A percentile compares a stretch with the other conserved stretches of the same genome.
Evolutionary conservation across 2,888 invertebrate genomes (phyloP).

Genomic region (Elegia similella): DNA sequence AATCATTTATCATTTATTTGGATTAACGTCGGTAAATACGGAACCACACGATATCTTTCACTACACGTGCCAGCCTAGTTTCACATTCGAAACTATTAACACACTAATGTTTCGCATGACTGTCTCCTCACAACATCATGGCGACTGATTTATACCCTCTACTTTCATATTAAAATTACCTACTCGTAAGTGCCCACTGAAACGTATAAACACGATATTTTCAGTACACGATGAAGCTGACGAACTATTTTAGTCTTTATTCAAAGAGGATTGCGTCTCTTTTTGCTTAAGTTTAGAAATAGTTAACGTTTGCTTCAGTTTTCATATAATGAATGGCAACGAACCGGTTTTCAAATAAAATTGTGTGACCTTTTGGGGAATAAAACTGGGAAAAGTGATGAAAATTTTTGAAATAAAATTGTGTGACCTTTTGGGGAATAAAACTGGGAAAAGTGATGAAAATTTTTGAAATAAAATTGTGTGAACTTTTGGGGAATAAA

Average conservation of each 20-base stretch:
- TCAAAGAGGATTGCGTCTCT: background rate
- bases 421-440: background rate
- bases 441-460: too few species aligned
- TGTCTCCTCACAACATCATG: constrained; percentile 16
- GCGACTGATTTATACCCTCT: constrained; percentile 18
- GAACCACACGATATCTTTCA: background rate
- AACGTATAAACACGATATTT: constrained; percentile 6
- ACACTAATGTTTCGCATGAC: constrained; percentile 16
- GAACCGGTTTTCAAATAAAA: background rate
- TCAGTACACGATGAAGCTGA: background rate
- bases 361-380: background rate
- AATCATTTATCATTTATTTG: too few species aligned
- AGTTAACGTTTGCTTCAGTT: background rate
- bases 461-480: background rate
- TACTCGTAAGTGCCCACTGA: constrained; percentile 10
- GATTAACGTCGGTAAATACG: too few species aligned
- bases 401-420: background rate
- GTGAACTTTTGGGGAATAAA: background rate
- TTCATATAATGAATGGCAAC: background rate
- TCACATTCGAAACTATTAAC: constrained; percentile 3
- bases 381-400: background rate
- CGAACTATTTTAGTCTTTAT: background rate
- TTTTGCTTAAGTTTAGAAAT: background rate
- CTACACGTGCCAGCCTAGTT: background rate
- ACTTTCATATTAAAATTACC: constrained; percentile 22